Percentiles rank a stretch among this genome's conserved stretches.
Conservation (phyloP, 2,113 vertebrate species). For the Oncorhynchus masou region DNA sequence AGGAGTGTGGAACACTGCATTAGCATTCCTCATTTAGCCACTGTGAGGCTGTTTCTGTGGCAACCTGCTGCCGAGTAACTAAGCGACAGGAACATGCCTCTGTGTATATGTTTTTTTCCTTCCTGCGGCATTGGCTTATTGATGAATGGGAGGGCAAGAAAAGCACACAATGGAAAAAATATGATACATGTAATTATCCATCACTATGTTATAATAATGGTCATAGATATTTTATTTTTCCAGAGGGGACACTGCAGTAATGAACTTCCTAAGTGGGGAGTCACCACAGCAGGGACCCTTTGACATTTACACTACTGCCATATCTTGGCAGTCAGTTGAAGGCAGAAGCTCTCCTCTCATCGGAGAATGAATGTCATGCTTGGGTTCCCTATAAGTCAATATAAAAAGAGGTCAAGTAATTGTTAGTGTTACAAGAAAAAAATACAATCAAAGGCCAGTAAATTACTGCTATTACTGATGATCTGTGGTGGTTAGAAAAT, state of each 20-base stretch:
- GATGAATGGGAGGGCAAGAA: constrained; percentile 59
- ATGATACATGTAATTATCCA: constrained; percentile 35
- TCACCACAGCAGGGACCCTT: constrained; percentile 55
- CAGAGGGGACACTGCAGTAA: constrained; percentile 23
- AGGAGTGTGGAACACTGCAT: constrained; percentile 64
- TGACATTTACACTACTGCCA: constrained; percentile 58
- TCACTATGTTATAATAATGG: constrained; percentile 33
- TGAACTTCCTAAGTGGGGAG: constrained; percentile 18
- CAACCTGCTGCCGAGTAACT: constrained; percentile 80
- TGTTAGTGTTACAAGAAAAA: constrained; percentile 41
- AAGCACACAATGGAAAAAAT: constrained; percentile 52
- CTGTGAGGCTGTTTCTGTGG: constrained; percentile 78
- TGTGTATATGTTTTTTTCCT: constrained; percentile 53
- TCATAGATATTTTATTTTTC: constrained; percentile 43
- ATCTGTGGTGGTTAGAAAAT: constrained; percentile 31
- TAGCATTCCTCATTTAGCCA: constrained; percentile 72
- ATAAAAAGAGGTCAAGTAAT: constrained; percentile 60
- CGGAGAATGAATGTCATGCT: constrained; percentile 56
- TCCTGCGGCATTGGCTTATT: constrained; percentile 64
- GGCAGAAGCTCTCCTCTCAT: constrained; percentile 31
- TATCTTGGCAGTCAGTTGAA: constrained; percentile 40
- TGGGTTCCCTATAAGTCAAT: constrained; percentile 40
- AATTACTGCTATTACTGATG: constrained; percentile 41
- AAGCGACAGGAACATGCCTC: constrained; percentile 77
- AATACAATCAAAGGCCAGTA: constrained; percentile 44